These are phyloP conservation scores for Nycticorax nycticorax DNA, from an alignment of 2,113 vertebrate species.

Conservation along the genomic window DNA sequence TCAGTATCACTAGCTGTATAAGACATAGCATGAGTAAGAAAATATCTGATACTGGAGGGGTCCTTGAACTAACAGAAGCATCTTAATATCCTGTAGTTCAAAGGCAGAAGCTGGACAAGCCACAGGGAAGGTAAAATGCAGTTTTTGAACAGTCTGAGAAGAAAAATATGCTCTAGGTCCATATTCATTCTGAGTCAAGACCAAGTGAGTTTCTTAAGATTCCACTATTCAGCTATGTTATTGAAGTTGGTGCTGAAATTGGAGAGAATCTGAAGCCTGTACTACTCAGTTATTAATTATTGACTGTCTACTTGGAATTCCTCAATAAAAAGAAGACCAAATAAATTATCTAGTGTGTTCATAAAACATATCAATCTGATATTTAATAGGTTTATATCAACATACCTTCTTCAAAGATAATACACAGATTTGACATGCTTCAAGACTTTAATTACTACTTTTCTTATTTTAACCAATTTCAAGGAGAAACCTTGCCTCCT, in stretches of 20 bases:
- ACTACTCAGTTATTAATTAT: neutral
- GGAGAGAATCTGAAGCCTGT: rapidly evolving
- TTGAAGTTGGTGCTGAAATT: neutral
- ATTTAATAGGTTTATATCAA: neutral
- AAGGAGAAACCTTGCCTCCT: neutral
- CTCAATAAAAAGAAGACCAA: neutral
- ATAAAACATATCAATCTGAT: neutral
- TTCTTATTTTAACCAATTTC: neutral
- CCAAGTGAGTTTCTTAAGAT: neutral
- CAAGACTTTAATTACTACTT: neutral
- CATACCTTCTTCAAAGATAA: neutral
- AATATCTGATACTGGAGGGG: neutral
- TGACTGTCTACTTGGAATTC: neutral
- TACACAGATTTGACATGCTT: neutral
- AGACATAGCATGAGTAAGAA: neutral
- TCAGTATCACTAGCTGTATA: neutral
- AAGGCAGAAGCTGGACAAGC: neutral
- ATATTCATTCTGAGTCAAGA: neutral
- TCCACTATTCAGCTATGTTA: rapidly evolving
- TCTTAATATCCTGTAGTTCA: neutral
- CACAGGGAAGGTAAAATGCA: rapidly evolving
- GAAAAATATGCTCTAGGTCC: neutral
- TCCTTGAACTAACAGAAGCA: neutral
- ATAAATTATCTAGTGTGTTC: neutral
- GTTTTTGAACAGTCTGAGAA: neutral